phyloP scores from a whole-genome alignment of 2,797 vertebrate species.

The Pseudomugil tenellus region DNA sequence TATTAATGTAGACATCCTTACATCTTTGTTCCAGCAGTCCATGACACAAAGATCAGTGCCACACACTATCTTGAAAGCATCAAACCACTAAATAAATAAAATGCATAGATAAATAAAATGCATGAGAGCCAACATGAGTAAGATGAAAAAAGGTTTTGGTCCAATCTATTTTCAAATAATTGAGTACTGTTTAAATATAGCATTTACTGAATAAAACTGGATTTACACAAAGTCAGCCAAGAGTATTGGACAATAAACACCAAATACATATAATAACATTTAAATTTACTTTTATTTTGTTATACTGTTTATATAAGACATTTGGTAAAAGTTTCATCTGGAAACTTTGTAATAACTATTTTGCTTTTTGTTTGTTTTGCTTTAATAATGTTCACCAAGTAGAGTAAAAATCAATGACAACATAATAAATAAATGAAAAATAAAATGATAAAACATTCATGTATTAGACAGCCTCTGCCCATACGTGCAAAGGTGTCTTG shows the following conservation, averaged over 20 bases:
- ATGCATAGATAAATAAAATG: neutral
- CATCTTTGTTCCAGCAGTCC: slow-evolving; percentile 19
- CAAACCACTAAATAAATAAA: neutral
- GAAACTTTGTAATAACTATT: neutral
- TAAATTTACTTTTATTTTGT: too few species aligned
- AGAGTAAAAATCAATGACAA: neutral
- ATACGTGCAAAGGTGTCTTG: neutral
- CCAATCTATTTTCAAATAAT: neutral
- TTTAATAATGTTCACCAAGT: neutral
- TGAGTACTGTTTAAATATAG: neutral
- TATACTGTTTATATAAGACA: too few species aligned
- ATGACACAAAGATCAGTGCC: slow-evolving; percentile 1
- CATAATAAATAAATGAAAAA: neutral
- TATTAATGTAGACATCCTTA: slow-evolving; percentile 5
- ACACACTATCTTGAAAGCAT: slow-evolving; percentile 12
- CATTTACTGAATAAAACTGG: neutral
- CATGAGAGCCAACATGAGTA: neutral
- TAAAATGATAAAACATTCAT: neutral
- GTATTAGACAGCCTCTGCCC: neutral
- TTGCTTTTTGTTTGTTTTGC: neutral
- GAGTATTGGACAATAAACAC: too few species aligned
- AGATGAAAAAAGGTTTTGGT: neutral
- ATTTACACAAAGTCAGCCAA: too few species aligned
- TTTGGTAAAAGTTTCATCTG: neutral
- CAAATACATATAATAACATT: neutral